Base-by-base conservation (phyloP, 2,888 invertebrate genomes). In the Amblyteles armatorius region DNA sequence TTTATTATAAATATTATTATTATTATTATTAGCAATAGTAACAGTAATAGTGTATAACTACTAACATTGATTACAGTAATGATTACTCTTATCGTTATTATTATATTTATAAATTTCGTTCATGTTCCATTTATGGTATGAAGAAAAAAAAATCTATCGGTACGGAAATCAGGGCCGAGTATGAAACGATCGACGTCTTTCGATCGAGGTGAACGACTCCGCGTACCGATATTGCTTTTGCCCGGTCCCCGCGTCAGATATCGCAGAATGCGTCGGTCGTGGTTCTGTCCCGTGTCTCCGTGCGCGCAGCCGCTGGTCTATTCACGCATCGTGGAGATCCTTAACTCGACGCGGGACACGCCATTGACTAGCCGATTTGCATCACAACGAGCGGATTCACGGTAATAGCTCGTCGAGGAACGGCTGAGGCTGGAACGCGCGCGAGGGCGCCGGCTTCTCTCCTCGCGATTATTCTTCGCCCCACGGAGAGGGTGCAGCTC, bases 351-450 rank as follows among this genome's bases (percentile, higher is more conserved):
- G 79, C 82, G 83, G 57, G 73, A 82, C 76, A 85, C 78, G 72
- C 79, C 79, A 84, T 87, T 85, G 83, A 83, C 85, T 86, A 83
- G 78, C 16, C 81, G 83, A 87, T 87, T 87, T 86, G 87, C 87
- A 87, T 87, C 60, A 86, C 86, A 87, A 86, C 84, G 73, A 40
- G 44, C 71, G 82, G 80, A 86, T 84, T 86, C 84, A 68, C 76
- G 82, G 76, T 87, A 87, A 87, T 87, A 80, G 73, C 84, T 36
- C 77, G 29, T 74, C 55, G 67, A 72, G 55, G 76, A 76, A 71
- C 50, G 73, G 22, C 80, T 60, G 68, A 69, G 63, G 82, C n/a
- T 33, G 48, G 48, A 74, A 44, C 60, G 48, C 33, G 22, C 48
- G 63, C 52, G 63, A 63, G 63, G 68, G 69, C 76, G 40, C 29